Base-by-base conservation (phyloP, 2,797 vertebrate species). In the Eutrigla gurnardus region DNA sequence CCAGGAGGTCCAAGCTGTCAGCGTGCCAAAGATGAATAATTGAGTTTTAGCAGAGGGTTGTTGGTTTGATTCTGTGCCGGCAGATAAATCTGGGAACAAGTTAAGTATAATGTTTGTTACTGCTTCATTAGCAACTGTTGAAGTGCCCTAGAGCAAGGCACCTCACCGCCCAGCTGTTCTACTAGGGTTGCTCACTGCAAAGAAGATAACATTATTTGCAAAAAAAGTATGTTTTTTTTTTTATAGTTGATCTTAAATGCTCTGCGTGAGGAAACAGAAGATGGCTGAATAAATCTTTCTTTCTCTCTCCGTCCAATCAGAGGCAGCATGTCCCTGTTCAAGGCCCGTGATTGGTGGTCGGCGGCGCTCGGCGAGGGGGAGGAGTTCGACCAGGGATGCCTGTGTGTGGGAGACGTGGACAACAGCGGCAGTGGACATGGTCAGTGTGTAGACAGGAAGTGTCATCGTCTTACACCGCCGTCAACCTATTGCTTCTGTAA, bases 301-400 rank as follows among this genome's bases (percentile, higher is more conserved):
- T 59, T 7, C 1, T 75, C 37, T 82, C 7, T 72, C 74, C 73
- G 40, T 91, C 82, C 93, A 43, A 62, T 89, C 83, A 87, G 88
- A 82, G 82, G 83, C 80, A 94, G 82, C 83, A 99, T 99, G 98
- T 99, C 98, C 18, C 94, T 99, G 82, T 99, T 99, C 93, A 99
- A 99, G 94, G 97, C 97, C 14, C 96, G 97, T 66, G 97, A 99
- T 61, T 99, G 97, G 98, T 99, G 98, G 97, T 97, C 96, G 12
- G 87, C 94, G 1, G n/a, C 83, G 42, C 92, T 99, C 39, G 98
- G 97, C 40, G 94, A 98, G 75, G 96, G 97, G 17, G 98, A 99
- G 91, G 97, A 99, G 90, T 99, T 98, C 90, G 98, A 99, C 86
- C 97, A 97, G 87, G 97, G 97, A 50, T 98, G 97, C 75, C 81